A percentile compares a stretch with the other conserved stretches of the same genome.
Conservation (phyloP, 2,797 vertebrate species). For the Staurois parvus region DNA sequence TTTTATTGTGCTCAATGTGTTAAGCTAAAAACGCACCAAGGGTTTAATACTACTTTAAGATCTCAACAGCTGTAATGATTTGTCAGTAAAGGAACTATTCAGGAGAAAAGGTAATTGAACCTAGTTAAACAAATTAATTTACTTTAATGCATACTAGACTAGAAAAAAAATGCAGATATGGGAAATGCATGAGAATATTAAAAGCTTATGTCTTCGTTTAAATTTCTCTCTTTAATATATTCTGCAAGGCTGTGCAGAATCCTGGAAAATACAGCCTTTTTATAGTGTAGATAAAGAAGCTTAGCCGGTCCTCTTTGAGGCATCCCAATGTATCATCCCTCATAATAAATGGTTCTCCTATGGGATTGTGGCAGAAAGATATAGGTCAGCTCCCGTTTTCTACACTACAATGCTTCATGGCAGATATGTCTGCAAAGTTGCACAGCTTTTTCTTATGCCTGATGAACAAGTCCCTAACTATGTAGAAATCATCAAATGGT, state of each 20-base stretch:
- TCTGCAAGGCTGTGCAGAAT: not conserved
- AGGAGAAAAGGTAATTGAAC: not conserved
- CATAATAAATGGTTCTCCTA: conserved; percentile 33
- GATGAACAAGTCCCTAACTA: conserved; percentile 30
- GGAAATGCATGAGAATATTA: not conserved
- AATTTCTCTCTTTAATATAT: not conserved
- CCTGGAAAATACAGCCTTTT: conserved; percentile 40
- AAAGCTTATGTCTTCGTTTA: not conserved
- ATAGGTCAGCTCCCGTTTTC: conserved; percentile 23
- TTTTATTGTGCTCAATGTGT: no score
- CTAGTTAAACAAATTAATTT: conserved; percentile 23
- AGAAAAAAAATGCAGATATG: not conserved
- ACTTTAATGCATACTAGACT: not conserved
- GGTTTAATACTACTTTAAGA: not conserved
- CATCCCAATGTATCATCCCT: conserved; percentile 32
- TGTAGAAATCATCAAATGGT: conserved; percentile 36
- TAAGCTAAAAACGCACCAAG: no score
- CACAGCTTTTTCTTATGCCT: not conserved
- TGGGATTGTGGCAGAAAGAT: conserved; percentile 32
- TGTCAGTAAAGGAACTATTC: not conserved
- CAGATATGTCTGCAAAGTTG: conserved; percentile 11
- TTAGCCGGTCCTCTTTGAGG: conserved; percentile 34
- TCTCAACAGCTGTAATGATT: not conserved
- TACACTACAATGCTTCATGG: conserved; percentile 18
- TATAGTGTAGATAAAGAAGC: conserved; percentile 36